phyloP scores from a whole-genome alignment of 2,113 vertebrate genomes.

The Elephantulus edwardii region DNA sequence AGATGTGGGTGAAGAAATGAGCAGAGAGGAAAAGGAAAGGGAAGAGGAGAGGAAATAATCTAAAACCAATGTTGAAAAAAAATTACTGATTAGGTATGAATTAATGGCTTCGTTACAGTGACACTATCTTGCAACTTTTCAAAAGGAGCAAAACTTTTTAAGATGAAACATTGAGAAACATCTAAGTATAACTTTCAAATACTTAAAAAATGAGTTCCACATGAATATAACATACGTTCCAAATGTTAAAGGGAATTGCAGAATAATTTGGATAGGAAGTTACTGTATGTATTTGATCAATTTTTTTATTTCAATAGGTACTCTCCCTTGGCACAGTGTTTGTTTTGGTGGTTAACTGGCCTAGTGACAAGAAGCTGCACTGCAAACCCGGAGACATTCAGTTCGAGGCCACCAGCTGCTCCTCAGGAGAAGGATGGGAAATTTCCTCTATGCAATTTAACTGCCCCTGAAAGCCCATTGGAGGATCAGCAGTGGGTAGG shows the following conservation, averaged over 20 bases:
- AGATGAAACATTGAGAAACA: slow-evolving; percentile 25
- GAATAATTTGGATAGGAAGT: not conserved
- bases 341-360: not conserved
- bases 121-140: not conserved
- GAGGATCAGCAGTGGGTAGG: too few relatives aligned
- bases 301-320: not conserved
- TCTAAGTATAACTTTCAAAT: not conserved
- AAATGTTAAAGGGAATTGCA: not conserved
- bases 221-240: not conserved
- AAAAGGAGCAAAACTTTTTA: not conserved
- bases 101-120: too few relatives aligned
- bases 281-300: not conserved
- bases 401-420: too few relatives aligned
- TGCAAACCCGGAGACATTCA: too few relatives aligned
- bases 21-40: not conserved
- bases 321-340: not conserved
- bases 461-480: too few relatives aligned
- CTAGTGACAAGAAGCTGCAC: too few relatives aligned
- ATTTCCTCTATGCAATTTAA: too few relatives aligned
- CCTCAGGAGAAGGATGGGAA: too few relatives aligned
- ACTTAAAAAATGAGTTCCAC: not conserved
- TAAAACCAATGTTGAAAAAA: slow-evolving; percentile 1
- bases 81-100: not conserved
- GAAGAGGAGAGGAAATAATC: not conserved
- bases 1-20: not conserved